These are phyloP conservation scores for Squalus acanthias DNA, from an alignment of 2,797 vertebrate species.

Conservation along the genomic window DNA sequence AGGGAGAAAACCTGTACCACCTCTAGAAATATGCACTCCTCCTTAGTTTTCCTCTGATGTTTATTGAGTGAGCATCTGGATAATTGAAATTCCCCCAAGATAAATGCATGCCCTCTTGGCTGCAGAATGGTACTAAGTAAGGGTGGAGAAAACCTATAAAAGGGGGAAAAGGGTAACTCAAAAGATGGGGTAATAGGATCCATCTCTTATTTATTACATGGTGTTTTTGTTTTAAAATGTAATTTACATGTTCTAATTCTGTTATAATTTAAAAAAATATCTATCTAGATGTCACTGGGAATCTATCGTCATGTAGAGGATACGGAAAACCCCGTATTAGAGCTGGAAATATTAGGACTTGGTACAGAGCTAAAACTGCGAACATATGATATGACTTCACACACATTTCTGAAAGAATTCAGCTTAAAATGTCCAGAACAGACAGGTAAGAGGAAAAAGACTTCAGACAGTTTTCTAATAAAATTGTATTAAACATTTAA, in stretches of 20 bases:
- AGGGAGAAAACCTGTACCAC: neutral
- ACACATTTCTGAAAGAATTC: constrained; percentile 82
- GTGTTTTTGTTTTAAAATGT: neutral
- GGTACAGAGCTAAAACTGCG: constrained; percentile 81
- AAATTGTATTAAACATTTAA: neutral
- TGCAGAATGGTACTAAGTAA: neutral
- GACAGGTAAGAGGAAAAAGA: constrained; percentile 64
- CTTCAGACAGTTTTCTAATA: neutral
- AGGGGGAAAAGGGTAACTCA: neutral
- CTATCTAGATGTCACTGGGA: constrained; percentile 73
- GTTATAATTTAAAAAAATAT: neutral
- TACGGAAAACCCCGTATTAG: constrained; percentile 72
- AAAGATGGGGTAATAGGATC: neutral
- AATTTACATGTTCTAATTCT: neutral
- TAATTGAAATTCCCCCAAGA: neutral
- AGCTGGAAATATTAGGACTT: constrained; percentile 73
- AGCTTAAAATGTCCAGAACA: constrained; percentile 87
- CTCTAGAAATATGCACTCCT: neutral
- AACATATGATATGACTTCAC: constrained; percentile 81
- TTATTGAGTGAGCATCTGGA: neutral
- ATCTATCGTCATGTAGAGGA: constrained; percentile 67
- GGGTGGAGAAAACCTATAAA: too few relatives aligned
- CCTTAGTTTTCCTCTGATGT: neutral
- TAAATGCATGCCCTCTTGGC: neutral
- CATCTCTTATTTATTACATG: neutral